phyloP scores from a whole-genome alignment of 2,113 vertebrate genomes.

The Setophaga petechia region DNA sequence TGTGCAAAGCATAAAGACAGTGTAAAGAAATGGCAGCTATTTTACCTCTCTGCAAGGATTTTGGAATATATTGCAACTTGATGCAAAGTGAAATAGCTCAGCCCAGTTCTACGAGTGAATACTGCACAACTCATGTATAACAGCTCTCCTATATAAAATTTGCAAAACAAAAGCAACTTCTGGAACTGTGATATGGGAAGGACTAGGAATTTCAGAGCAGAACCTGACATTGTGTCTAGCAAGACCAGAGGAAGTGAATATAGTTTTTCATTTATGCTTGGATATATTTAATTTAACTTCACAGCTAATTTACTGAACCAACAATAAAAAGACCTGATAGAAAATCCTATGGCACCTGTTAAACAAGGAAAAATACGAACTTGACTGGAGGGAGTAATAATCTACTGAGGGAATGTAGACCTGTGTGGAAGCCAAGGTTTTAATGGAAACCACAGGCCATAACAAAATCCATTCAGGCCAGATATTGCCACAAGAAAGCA shows the following conservation, averaged over 20 bases:
- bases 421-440: neutral
- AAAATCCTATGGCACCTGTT: neutral
- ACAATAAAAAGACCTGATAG: neutral
- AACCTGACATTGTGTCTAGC: neutral
- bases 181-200: neutral
- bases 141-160: neutral
- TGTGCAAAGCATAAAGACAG: neutral
- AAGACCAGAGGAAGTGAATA: neutral
- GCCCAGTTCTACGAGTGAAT: neutral
- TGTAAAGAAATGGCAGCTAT: neutral
- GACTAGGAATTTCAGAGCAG: neutral
- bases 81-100: neutral
- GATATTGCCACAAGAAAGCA: neutral
- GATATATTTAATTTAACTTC: neutral
- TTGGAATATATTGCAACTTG: neutral
- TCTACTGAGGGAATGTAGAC: neutral
- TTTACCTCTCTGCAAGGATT: neutral
- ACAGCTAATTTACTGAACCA: neutral
- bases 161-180: neutral
- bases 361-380: neutral
- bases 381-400: neutral
- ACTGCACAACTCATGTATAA: neutral
- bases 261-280: neutral
- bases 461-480: neutral
- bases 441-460: neutral